phyloP scores from a whole-genome alignment of 2,113 vertebrate species.

The Panurus biarmicus region DNA sequence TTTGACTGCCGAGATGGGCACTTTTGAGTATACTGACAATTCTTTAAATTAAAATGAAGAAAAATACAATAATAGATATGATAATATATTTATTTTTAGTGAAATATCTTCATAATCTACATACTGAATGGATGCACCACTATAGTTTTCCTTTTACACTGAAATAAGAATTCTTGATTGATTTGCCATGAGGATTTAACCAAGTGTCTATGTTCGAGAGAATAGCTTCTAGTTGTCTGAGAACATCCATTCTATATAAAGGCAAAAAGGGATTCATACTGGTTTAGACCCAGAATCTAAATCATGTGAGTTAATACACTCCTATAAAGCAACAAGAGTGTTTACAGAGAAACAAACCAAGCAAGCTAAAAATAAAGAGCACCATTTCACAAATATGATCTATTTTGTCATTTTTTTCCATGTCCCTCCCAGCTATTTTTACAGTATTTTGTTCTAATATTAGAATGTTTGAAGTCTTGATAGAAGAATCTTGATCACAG shows the following conservation, averaged over 20 bases:
- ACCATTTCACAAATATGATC: not conserved
- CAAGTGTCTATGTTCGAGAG: not conserved
- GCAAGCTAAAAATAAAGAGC: conserved; percentile 19
- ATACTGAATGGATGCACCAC: not conserved
- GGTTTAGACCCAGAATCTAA: not conserved
- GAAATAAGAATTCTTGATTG: not conserved
- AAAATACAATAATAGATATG: not conserved
- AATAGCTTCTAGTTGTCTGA: not conserved
- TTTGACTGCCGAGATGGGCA: not conserved
- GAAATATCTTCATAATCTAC: not conserved
- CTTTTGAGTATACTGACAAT: not conserved
- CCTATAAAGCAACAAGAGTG: not conserved
- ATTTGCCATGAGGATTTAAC: not conserved
- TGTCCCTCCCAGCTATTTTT: conserved; percentile 17
- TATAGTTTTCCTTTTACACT: not conserved
- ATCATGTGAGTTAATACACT: not conserved
- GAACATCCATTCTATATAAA: not conserved
- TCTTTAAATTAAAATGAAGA: not conserved
- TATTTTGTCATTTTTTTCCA: not conserved
- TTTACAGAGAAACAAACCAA: not conserved
- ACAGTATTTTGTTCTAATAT: conserved; percentile 6
- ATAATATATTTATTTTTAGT: not conserved
- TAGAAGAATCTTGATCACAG: conserved; percentile 6
- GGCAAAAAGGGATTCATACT: not conserved
- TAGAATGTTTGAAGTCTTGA: not conserved